Conservation (phyloP, 1,140 invertebrate species). For the Lasioglossum albipes region DNA sequence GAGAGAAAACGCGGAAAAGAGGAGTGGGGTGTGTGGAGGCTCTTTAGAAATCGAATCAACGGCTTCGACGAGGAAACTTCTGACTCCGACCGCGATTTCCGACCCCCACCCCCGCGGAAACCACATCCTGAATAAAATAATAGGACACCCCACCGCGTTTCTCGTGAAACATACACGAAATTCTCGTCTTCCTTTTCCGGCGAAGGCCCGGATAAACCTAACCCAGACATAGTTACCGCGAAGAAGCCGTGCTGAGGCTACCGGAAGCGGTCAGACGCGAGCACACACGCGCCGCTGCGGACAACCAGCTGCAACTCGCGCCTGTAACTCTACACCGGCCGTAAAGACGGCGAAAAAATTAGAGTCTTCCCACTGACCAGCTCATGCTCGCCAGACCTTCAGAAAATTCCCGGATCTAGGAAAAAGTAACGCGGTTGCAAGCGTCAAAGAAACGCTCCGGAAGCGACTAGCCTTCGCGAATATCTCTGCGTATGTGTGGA, state of each 20-base stretch:
- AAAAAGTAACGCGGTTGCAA: too few species aligned
- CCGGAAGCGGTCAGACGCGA: slow-evolving; percentile 58
- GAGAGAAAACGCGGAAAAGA: not conserved
- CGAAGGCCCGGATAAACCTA: not conserved
- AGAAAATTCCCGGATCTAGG: too few species aligned
- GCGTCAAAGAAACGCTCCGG: too few species aligned
- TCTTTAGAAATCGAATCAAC: slow-evolving; percentile 4
- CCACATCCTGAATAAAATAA: slow-evolving; percentile 41
- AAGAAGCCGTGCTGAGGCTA: slow-evolving; percentile 49
- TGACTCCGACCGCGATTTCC: slow-evolving; percentile 7
- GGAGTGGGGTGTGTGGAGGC: not conserved
- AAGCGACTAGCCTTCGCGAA: too few species aligned
- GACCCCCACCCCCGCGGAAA: not conserved
- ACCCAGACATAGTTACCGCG: not conserved
- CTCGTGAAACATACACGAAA: slow-evolving; percentile 26
- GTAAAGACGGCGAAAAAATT: slow-evolving; percentile 35
- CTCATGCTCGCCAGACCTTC: too few species aligned
- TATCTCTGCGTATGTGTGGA: too few species aligned
- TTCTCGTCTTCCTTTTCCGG: not conserved
- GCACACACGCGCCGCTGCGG: not conserved
- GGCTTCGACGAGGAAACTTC: not conserved
- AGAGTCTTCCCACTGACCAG: slow-evolving; percentile 33
- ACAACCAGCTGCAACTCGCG: slow-evolving; percentile 27
- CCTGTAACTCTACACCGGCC: slow-evolving; percentile 45
- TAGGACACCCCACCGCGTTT: not conserved